Evolutionary conservation across 2,797 vertebrate species (phyloP), one percentile per base, ranked within the genome.

Genomic region (Distichodus sexfasciatus): DNA sequence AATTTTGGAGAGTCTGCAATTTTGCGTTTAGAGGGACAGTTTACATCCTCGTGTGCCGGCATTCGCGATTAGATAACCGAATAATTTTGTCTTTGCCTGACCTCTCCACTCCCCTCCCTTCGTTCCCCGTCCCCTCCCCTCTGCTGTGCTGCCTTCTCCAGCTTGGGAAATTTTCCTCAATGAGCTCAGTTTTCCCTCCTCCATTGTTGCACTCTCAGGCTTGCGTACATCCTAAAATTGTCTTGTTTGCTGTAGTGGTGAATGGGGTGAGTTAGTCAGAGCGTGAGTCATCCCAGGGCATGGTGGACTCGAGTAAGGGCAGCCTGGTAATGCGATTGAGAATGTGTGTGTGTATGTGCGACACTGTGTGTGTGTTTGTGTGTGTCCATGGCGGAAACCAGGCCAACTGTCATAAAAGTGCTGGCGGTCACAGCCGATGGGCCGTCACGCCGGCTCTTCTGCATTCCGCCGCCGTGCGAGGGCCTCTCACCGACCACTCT

Each of bases 361-460:
- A n/a, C n/a, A n/a, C n/a, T 33, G 35, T 15, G 33, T 29, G 44
- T 35, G 47, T 17, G 66, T 69, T n/a, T n/a, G n/a, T n/a, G n/a
- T n/a, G n/a, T n/a, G n/a, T n/a, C n/a, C n/a, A n/a, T n/a, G n/a
- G n/a, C n/a, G 72, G 84, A 83, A 87, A 87, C 84, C 87, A 84
- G 87, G 87, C 85, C 86, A 87, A 85, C 84, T 87, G 87, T 84
- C 85, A 87, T 74, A 81, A 82, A 83, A 86, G 78, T 50, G 85
- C 84, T 83, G 83, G 84, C 81, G 82, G 85, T 83, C 84, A 84
- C 72, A 77, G 79, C 82, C 84, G 83, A 87, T 15, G 79, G 77
- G 79, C 80, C 84, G 87, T 85, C 85, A 84, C 68, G 83, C 83
- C 47, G 47, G 73, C 81, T 83, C 38, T 75, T 77, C 77, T 82